phyloP scores from a whole-genome alignment of 2,797 vertebrate genomes.

The Arrhamphus sclerolepis region DNA sequence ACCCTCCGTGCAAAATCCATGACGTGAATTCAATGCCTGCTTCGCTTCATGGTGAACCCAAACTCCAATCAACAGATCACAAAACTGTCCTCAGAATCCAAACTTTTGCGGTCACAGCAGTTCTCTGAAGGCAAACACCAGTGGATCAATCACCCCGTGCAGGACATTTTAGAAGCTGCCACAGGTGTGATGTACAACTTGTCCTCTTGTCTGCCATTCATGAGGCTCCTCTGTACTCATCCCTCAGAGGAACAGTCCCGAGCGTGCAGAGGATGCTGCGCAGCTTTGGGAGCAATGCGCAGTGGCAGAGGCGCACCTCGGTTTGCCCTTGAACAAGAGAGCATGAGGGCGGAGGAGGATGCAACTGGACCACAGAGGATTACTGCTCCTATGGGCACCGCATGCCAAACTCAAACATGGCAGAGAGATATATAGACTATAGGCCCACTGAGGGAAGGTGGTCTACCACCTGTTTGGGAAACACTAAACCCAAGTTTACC shows the following conservation, averaged over 20 bases:
- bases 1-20: slow-evolving; percentile 70
- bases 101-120: slow-evolving; percentile 20
- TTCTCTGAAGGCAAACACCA: slow-evolving; percentile 27
- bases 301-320: slow-evolving; percentile 54
- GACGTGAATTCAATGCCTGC: slow-evolving; percentile 39
- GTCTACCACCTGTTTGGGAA: slow-evolving; percentile 1
- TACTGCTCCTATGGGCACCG: slow-evolving; percentile 46
- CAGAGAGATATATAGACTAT: slow-evolving; percentile 1
- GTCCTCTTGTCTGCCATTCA: slow-evolving; percentile 22
- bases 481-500: background rate
- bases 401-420: slow-evolving; percentile 21
- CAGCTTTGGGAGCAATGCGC: slow-evolving; percentile 52
- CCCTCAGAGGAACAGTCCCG: slow-evolving; percentile 37
- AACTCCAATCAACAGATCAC: slow-evolving; percentile 35
- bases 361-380: slow-evolving; percentile 58
- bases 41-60: slow-evolving; percentile 39
- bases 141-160: slow-evolving; percentile 30
- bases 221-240: slow-evolving; percentile 29
- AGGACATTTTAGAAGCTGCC: slow-evolving; percentile 46
- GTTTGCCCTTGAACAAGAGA: slow-evolving; percentile 72
- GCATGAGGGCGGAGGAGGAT: slow-evolving; percentile 46
- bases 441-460: background rate
- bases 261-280: slow-evolving; percentile 52
- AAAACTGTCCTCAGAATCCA: slow-evolving; percentile 36
- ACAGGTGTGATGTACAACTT: slow-evolving; percentile 30